Conservation (phyloP, 2,888 invertebrate genomes). For the Metalampra italica region DNA sequence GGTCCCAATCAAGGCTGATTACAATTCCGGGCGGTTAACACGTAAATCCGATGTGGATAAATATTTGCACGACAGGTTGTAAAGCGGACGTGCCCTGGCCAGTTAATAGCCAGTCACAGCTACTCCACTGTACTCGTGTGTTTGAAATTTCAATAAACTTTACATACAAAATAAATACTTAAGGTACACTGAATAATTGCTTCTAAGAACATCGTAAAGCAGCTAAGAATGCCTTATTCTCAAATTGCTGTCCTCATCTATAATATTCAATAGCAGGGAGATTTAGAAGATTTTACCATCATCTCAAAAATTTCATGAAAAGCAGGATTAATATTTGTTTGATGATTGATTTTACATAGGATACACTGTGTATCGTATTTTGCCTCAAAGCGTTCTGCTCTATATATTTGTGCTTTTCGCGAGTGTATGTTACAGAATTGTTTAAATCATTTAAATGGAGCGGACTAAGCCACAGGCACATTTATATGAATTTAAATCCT, state of each 20-base stretch:
- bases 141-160: constrained; percentile 42
- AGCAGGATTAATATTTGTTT: too few species aligned
- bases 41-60: constrained; percentile 73
- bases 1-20: constrained; percentile 34
- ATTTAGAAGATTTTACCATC: too few species aligned
- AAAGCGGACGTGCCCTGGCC: constrained; percentile 61
- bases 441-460: not conserved
- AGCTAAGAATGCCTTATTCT: too few species aligned
- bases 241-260: too few species aligned
- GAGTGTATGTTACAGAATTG: too few species aligned
- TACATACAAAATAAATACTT: constrained; percentile 16
- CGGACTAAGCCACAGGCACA: constrained; percentile 27
- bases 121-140: constrained; percentile 51
- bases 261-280: too few species aligned
- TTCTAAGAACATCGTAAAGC: not conserved
- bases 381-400: too few species aligned
- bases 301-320: too few species aligned
- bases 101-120: constrained; percentile 57
- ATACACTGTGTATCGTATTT: too few species aligned
- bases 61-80: constrained; percentile 75
- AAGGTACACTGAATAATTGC: not conserved
- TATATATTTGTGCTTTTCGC: too few species aligned
- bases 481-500: constrained; percentile 66
- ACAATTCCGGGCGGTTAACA: constrained; percentile 67
- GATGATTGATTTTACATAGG: too few species aligned